Evolutionary conservation across 2,888 invertebrate species (phyloP), one percentile per base, ranked within the genome.

Genomic region (Octonoba sinensis): DNA sequence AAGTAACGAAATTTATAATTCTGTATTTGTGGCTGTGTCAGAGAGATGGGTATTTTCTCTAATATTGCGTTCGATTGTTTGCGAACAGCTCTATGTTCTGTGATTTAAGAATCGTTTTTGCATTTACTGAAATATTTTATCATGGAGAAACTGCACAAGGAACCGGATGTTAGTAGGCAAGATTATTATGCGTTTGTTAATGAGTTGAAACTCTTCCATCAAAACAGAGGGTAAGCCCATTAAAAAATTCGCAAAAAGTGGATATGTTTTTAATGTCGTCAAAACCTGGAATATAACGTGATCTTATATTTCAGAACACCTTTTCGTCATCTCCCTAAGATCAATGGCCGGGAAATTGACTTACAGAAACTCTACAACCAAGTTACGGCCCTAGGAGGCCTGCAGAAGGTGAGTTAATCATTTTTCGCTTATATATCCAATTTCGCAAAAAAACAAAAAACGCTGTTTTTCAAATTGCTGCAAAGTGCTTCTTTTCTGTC

Each of bases 301-400:
- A 66, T 70, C 46, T 66, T 84, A 46, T 36, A 36, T 36, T 36
- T 36, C 89, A 93, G 93, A 86, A 92, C 92, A 86, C 90, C 91
- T 86, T 92, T 91, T 90, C 92, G 91, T 89, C 93, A 93, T 87
- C 89, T 91, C 46, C 94, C 95, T 2, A 91, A 93, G 88, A 93
- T 98, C 84, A 95, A 94, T 90, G 97, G 97, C 78, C 92, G 93
- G 87, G 94, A 95, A 89, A 92, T 99, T 87, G 97, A 99, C 91
- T 91, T 99, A 86, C 96, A 94, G 90, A 92, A 93, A 84, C 92
- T 99, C 86, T 99, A 98, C 90, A 93, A 93, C 86, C 92, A 96
- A 88, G 98, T 99, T 70, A 96, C 95, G 86, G 93, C 93, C 85
- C 92, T 95, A 87, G 98, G 98, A 86, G 99, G 99, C 86, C 94